Percentiles rank a stretch among this genome's conserved stretches.
phyloP scores from a whole-genome alignment of 2,797 vertebrate species.

The Spinus olivaceus region DNA sequence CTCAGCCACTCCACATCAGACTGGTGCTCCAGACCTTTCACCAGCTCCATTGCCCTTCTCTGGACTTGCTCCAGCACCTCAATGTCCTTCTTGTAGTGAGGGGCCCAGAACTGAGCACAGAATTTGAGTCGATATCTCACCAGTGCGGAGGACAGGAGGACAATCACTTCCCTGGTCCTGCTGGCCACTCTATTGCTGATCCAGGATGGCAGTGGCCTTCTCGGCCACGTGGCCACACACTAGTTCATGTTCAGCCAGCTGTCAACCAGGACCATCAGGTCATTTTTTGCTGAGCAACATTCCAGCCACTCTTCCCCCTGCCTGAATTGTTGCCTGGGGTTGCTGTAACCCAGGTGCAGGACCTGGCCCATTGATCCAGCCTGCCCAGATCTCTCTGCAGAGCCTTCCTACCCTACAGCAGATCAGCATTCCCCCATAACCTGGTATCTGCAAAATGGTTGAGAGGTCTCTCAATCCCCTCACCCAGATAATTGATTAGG shows the following conservation, averaged over 20 bases:
- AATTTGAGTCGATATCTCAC: background rate
- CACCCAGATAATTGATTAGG: no score
- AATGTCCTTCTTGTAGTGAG: background rate
- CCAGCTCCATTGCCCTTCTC: rapidly evolving
- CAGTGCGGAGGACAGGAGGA: background rate
- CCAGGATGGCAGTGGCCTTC: background rate
- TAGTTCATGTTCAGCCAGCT: background rate
- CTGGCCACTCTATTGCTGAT: background rate
- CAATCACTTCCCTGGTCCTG: background rate
- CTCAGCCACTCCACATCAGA: background rate
- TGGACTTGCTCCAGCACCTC: background rate
- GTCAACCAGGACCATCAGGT: rapidly evolving
- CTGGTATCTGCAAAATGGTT: background rate
- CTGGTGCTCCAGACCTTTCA: background rate
- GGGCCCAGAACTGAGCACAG: background rate
- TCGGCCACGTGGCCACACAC: rapidly evolving
- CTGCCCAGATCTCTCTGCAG: background rate
- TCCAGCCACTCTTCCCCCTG: background rate
- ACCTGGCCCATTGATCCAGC: rapidly evolving
- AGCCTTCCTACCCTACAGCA: background rate
- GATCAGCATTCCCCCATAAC: rapidly evolving
- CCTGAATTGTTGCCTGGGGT: background rate
- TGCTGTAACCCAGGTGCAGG: background rate
- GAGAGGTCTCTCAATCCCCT: background rate
- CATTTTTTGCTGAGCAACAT: background rate